Evolutionary conservation across 2,113 vertebrate species (phyloP), one percentile per base, ranked within the genome.

Genomic region (Orthonyx spaldingii): DNA sequence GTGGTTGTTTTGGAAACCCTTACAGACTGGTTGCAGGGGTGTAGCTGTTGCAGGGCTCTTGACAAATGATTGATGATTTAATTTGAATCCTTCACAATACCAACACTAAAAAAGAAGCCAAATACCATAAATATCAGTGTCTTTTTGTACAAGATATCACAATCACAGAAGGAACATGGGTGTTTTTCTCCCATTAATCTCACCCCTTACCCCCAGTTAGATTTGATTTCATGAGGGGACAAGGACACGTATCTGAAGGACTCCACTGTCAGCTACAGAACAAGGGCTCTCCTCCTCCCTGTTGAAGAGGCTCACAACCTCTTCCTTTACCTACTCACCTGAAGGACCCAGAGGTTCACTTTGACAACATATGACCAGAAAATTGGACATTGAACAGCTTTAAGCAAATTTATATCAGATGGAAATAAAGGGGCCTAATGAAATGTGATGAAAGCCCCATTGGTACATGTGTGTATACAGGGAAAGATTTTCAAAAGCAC

Each of bases 1-100:
- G 91, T 55, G 55, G 60, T 39, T 87, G 69, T 87, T 92, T 72
- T 95, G 84, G 90, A 94, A 95, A 71, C 49, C 49, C 82, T 94
- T 60, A 24, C 68, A 91, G 65, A 39, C 33, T 75, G 53, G 13
- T 70, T 74, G 28, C 71, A 69, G 66, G 79, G 44, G 75, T 88
- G 57, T 68, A 86, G 79, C 49, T 80, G 66, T 69, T 92, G 44
- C 53, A 94, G 87, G 26, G 49, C 56, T 66, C 65, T 87, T 91
- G 71, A 91, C 74, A 94, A 78, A 56, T 95, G 87, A 94, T 89
- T 60, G 47, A 82, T 89, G 69, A 56, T 87, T 70, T 66, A 74
- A 86, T 89, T 74, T 78, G 60, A 91, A 63, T 42, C 32, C 68
- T 89, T 91, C 72, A 30, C 47, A 23, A 84, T 68, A 70, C 24